Evolutionary conservation across 2,797 vertebrate genomes (phyloP).

Genomic region (Myotis myotis): DNA sequence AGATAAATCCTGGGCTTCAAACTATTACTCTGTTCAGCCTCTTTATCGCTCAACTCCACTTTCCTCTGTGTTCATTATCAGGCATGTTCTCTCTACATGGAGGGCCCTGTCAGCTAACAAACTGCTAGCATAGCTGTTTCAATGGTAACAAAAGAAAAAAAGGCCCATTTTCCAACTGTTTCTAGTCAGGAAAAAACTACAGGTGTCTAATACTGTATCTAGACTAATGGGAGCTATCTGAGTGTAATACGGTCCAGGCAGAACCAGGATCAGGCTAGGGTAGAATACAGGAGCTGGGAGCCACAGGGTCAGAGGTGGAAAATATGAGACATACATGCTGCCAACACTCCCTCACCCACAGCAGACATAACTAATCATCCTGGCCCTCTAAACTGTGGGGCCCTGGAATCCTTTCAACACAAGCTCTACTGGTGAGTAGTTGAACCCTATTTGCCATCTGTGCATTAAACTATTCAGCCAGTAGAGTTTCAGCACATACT

Average conservation of each 20-base stretch:
- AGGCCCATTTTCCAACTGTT: background rate
- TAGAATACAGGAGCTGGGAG: background rate
- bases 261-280: background rate
- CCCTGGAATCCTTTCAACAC: background rate
- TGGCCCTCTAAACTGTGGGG: background rate
- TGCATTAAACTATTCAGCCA: background rate
- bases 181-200: background rate
- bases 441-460: background rate
- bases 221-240: background rate
- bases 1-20: background rate
- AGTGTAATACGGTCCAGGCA: background rate
- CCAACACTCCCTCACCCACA: background rate
- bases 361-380: background rate
- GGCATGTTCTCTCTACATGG: accelerated
- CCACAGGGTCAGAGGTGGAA: background rate
- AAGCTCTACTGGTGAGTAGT: background rate
- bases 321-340: background rate
- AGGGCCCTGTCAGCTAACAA: background rate
- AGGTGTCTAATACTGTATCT: background rate
- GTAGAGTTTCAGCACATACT: background rate
- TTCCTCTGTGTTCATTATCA: background rate
- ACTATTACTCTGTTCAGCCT: background rate
- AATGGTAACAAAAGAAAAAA: background rate
- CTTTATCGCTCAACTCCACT: background rate
- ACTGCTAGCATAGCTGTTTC: background rate